Base-by-base conservation (phyloP, 2,113 vertebrate species). In the Myotis lucifugus region DNA sequence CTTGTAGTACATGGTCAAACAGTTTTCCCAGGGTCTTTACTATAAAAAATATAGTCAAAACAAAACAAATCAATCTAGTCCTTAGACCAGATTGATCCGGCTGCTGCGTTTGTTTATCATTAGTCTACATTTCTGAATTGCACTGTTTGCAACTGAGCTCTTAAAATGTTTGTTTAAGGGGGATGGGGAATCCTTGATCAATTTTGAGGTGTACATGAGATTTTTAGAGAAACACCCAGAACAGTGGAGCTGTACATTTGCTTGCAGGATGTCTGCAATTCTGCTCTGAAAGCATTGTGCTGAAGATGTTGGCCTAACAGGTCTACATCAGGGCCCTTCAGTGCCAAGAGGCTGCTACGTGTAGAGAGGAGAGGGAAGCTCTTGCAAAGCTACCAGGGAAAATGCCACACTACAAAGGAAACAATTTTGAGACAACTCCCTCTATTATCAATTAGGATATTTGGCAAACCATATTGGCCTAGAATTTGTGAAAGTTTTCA, bases 361-460 rank as follows among this genome's bases (percentile, higher is more conserved):
- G 4, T 18, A 67, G 6, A 91, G 50, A 76, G 14, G 19, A 93
- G 64, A 69, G 37, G n/a, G 21, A 3, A 88, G 34, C 5, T 72
- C 67, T 79, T 88, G 21, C 23, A 77, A 85, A 93, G 15, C 46
- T 64, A 92, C 85, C n/a, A 40, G 89, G 67, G 10, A 90, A 93
- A 95, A 93, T 29, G 46, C 8, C 66, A 90, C 46, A 64, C 5
- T 46, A 88, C 79, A 76, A 90, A 90, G 48, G 66, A 88, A 82
- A 37, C 14, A 27, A 34, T 81, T 91, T 74, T n/a, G 48, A 59
- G 76, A 37, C 48, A 94, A 96, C 72, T 85, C 72, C 54, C 52
- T 95, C 61, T 86, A 93, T 79, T 85, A 87, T 67, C 46, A 94
- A 69, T 89, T 37, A 27, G 48, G 42, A 74, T 23, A 83, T 93